Base-by-base conservation (phyloP, 2,797 vertebrate species). In the Arctocebus calabarensis region DNA sequence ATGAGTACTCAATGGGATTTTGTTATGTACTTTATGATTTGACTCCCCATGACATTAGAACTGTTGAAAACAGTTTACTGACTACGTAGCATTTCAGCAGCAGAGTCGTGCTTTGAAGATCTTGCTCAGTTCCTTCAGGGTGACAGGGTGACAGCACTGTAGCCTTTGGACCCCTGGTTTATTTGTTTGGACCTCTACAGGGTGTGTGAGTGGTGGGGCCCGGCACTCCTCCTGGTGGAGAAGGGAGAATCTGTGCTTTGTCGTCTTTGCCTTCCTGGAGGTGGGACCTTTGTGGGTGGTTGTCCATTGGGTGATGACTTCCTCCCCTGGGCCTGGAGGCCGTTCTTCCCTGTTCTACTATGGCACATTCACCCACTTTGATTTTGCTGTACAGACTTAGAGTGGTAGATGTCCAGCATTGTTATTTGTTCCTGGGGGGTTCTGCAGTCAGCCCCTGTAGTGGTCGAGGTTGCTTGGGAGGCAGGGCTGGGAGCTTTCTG, bases 181-280 rank as follows among this genome's bases (percentile, higher is more conserved):
- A 43, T 55, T 27, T 45, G n/a, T 70, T 73, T 91, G 92, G 25
- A 43, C 13, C 23, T 73, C 52, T 52, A 20, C n/a, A 2, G 10
- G 20, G 23, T 13, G 12, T 13, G 12, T 52, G 22, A 62, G 22
- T 8, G 2, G 2, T 52, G 29, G 82, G 7, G 9, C 13, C 17
- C 1, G 3, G 34, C 0, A 11, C 14, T 34, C 22, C 55, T 27
- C 6, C 25, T 11, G 52, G 40, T 61, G 4, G 34, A 37, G 43
- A 43, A 11, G 20, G 45, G 9, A 3, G 2, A n/a, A 5, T 59
- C 37, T 52, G 37, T 62, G 45, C 29, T 64, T 17, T 29, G 5
- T 37, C 11, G 19, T 64, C 55, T 73, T 61, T 52, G 43, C 45
- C 16, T 0, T 78, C 9, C 74, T 85, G 82, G 48, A 3, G 1